Conservation (phyloP, 1,140 invertebrate genomes). For the Lethrus apterus region DNA sequence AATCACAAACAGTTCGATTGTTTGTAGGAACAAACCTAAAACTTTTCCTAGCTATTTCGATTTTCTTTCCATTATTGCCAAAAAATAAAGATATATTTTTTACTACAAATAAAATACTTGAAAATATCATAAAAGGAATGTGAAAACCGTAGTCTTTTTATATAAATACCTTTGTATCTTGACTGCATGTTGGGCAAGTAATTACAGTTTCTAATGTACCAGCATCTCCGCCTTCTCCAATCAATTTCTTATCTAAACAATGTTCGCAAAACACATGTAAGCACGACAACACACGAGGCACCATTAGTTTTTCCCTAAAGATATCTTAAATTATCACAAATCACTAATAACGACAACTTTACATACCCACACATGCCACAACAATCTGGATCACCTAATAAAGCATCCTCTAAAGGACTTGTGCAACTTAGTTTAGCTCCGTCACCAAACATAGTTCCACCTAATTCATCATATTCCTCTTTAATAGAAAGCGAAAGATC, state of each 20-base stretch:
- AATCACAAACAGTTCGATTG: too few species aligned
- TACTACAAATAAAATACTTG: too few species aligned
- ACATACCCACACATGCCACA: conserved; percentile 39
- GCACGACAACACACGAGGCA: conserved; percentile 80
- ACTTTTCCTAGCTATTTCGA: too few species aligned
- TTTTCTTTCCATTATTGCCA: too few species aligned
- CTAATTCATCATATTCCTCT: conserved; percentile 32
- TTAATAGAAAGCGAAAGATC: conserved; percentile 26
- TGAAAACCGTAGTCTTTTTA: too few species aligned
- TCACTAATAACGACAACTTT: background rate
- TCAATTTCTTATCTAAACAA: conserved; percentile 73
- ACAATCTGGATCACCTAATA: conserved; percentile 38
- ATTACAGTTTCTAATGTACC: conserved; percentile 49
- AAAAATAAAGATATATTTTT: too few species aligned
- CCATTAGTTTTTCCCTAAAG: conserved; percentile 62
- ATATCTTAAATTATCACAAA: conserved; percentile 20
- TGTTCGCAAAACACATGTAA: conserved; percentile 88
- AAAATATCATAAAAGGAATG: too few species aligned
- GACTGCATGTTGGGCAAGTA: conserved; percentile 73
- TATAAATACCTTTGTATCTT: conserved; percentile 70
- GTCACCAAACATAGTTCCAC: conserved; percentile 33
- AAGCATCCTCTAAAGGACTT: conserved; percentile 38
- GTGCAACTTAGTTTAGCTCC: conserved; percentile 33
- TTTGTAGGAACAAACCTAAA: too few species aligned
- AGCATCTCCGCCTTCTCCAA: conserved; percentile 59